Conservation (phyloP, 2,888 invertebrate genomes). For the Athalia cordata region DNA sequence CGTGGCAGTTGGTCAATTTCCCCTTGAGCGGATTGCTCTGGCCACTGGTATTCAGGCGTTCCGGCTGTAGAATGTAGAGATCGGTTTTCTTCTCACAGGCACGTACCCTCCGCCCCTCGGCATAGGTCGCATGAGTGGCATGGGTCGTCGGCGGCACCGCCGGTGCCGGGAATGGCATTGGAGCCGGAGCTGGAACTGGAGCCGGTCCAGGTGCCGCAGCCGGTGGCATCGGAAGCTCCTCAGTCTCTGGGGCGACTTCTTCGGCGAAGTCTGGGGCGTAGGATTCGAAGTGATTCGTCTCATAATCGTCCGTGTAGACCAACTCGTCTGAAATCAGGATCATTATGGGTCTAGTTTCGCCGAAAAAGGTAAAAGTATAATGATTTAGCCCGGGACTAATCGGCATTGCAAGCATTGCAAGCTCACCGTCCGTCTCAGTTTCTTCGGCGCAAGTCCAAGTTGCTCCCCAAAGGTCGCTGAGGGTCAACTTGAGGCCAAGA, state of each 20-base stretch:
- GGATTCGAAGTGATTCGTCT: conserved; percentile 64
- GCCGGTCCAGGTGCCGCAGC: conserved; percentile 64
- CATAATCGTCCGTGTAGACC: conserved; percentile 64
- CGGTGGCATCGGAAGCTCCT: conserved; percentile 71
- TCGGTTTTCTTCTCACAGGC: conserved; percentile 93
- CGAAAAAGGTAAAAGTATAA: no score
- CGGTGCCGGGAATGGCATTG: conserved; percentile 58
- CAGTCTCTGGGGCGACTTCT: conserved; percentile 70
- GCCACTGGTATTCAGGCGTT: conserved; percentile 84
- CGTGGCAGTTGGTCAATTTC: conserved; percentile 91
- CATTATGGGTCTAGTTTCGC: no score
- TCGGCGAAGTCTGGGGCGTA: conserved; percentile 72
- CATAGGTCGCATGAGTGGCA: conserved; percentile 74
- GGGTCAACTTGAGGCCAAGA: conserved; percentile 61
- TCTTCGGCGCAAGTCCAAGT: conserved; percentile 62
- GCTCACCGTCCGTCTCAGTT: conserved; percentile 39
- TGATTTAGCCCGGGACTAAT: no score
- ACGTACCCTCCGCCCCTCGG: conserved; percentile 73
- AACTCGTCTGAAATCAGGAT: conserved; percentile 58
- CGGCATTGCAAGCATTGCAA: no score
- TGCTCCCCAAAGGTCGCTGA: conserved; percentile 67
- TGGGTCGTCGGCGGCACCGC: conserved; percentile 68
- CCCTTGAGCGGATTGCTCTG: conserved; percentile 91
- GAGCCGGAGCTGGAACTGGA: conserved; percentile 67
- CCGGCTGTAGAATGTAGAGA: conserved; percentile 89